phyloP scores from a whole-genome alignment of 1,140 invertebrate genomes.

The Geopemphigus sp. region DNA sequence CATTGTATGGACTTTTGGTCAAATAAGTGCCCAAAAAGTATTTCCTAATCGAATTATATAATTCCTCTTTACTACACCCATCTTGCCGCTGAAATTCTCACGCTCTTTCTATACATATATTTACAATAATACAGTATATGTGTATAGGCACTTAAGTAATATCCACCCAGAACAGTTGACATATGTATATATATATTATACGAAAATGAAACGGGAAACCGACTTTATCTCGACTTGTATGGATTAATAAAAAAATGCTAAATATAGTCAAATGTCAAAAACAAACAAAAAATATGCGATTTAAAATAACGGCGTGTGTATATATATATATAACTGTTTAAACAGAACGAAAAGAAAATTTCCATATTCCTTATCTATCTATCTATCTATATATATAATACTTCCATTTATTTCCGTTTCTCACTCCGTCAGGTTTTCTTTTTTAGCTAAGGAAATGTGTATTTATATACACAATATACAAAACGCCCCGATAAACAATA shows the following conservation, averaged over 20 bases:
- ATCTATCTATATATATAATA: neutral
- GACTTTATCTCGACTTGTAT: neutral
- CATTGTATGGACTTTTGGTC: constrained; percentile 16
- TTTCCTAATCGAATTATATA: constrained; percentile 35
- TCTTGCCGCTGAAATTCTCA: too few relatives aligned
- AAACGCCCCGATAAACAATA: neutral
- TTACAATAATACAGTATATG: too few relatives aligned
- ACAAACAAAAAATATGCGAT: too few relatives aligned
- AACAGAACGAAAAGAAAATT: neutral
- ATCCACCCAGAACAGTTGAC: neutral
- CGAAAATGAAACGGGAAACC: neutral
- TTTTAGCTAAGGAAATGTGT: too few relatives aligned
- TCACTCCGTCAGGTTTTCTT: neutral
- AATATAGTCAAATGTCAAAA: neutral
- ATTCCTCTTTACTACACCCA: too few relatives aligned
- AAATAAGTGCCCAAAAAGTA: constrained; percentile 24
- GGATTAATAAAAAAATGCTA: neutral
- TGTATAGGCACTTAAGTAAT: too few relatives aligned
- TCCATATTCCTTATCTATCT: neutral
- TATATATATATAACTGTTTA: too few relatives aligned
- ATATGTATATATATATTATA: neutral
- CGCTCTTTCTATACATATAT: too few relatives aligned
- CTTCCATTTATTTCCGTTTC: neutral
- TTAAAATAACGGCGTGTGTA: too few relatives aligned
- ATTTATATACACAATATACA: too few relatives aligned